Evolutionary conservation across 2,113 vertebrate species (phyloP).

Genomic region (Dicerorhinus sumatrensis): DNA sequence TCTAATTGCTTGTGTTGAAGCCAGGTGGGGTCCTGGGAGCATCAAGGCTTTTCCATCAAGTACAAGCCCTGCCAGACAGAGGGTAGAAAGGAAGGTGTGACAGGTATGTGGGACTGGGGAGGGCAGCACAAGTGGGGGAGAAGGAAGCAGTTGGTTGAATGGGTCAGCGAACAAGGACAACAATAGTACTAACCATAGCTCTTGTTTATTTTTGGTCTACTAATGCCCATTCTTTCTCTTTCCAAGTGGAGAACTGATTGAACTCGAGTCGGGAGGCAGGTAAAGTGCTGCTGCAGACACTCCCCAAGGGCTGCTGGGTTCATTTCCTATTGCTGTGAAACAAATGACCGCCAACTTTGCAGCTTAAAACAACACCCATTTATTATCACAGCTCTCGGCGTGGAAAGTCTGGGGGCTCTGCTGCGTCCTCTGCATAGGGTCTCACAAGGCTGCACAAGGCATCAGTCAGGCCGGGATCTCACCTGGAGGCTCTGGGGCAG

Average conservation of each 20-base stretch:
- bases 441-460: background rate
- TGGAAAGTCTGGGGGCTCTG: background rate
- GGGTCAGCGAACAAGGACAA: background rate
- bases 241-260: background rate
- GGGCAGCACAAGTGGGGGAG: background rate
- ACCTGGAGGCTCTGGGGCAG: background rate
- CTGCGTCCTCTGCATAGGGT: background rate
- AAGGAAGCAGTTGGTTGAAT: background rate
- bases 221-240: background rate
- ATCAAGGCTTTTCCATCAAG: background rate
- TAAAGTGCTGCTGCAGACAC: background rate
- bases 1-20: background rate
- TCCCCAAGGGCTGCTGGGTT: background rate
- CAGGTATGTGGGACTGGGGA: background rate
- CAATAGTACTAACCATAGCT: background rate
- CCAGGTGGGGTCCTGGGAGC: background rate
- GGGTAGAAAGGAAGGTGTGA: background rate
- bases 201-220: background rate
- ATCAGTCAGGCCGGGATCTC: accelerated
- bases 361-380: background rate
- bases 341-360: background rate
- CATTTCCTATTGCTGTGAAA: background rate
- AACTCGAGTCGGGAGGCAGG: background rate
- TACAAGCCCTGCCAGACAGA: background rate
- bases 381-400: background rate